phyloP scores from a whole-genome alignment of 1,140 invertebrate genomes.

The Aricia agestis region DNA sequence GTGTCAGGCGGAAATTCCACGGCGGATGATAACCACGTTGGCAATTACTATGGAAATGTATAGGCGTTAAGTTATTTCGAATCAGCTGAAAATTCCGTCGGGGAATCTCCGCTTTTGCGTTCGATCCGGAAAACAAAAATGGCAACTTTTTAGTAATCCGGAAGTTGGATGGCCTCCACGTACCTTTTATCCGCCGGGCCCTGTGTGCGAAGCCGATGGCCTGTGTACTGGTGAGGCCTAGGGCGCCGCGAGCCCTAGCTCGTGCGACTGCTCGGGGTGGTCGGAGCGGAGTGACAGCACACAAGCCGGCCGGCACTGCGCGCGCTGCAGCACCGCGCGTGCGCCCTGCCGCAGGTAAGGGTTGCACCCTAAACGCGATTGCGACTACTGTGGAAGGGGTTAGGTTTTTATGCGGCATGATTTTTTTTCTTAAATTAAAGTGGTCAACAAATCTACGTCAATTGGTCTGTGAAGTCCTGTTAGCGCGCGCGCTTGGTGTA shows the following conservation, averaged over 20 bases:
- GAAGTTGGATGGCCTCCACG: not conserved
- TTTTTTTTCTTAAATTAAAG: too few species aligned
- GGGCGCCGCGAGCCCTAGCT: constrained; percentile 52
- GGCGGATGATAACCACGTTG: not conserved
- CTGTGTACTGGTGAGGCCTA: constrained; percentile 66
- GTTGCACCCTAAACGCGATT: constrained; percentile 37
- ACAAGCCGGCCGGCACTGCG: constrained; percentile 45
- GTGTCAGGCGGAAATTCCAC: not conserved
- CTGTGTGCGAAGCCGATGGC: constrained; percentile 65
- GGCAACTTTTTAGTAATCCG: too few species aligned
- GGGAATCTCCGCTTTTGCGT: too few species aligned
- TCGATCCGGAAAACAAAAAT: too few species aligned
- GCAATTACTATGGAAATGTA: not conserved
- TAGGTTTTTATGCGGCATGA: too few species aligned
- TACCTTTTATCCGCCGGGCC: constrained; percentile 66
- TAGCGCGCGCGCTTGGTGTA: too few species aligned
- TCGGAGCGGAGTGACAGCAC: constrained; percentile 54
- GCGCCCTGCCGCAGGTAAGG: constrained; percentile 52
- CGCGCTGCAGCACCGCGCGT: constrained; percentile 60
- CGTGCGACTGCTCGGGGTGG: constrained; percentile 55
- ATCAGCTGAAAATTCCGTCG: not conserved
- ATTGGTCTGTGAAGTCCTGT: too few species aligned
- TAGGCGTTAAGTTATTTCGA: not conserved
- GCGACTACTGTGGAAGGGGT: not conserved
- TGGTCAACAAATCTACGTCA: too few species aligned